Evolutionary conservation across 2,113 vertebrate genomes (phyloP), one percentile per base, ranked within the genome.

Genomic region (Kobus ellipsiprymnus): DNA sequence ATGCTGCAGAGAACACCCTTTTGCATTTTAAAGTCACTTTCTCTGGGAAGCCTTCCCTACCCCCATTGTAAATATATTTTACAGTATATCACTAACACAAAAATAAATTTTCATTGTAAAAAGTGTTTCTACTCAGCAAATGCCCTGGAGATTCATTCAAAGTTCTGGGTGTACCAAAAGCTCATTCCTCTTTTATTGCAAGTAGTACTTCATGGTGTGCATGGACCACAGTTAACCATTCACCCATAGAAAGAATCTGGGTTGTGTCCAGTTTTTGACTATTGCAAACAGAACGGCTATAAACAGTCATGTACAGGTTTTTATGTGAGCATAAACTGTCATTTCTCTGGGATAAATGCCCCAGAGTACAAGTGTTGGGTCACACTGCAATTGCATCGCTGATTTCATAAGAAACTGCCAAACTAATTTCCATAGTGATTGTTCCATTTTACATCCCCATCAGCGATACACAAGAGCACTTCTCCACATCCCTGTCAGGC

Each of bases 161-260:
- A 17, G n/a, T 14, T 5, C 4, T 1, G 0, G 23, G 23, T 6
- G 9, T 14, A 1, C 36, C 25, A 2, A 10, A 12, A 62, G 29
- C 1, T 16, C 14, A 0, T 4, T 33, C 57, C 33, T 55, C 1
- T 33, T 67, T 19, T 6, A 52, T 11, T 3, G 21, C 21, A 40
- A 82, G 44, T 21, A 27, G 17, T 17, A 4, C 25, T 25, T 64
- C 17, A 1, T 27, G 13, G 87, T 1, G 9, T 6, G 0, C 40
- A 91, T 2, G 64, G 16, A 36, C 21, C 5, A 1, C 16, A 13
- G 11, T 14, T 12, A 33, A 59, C n/a, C 52, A 2, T 33, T 10
- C 27, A 6, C 71, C 50, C 27, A 16, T 0, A 21, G 3, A 46
- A 9, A 48, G 30, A 27, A 19, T 36, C 78, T 21, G n/a, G 78